Evolutionary conservation across 2,113 vertebrate species (phyloP), one percentile per base, ranked within the genome.

Genomic region (Pogonocichla stellata): DNA sequence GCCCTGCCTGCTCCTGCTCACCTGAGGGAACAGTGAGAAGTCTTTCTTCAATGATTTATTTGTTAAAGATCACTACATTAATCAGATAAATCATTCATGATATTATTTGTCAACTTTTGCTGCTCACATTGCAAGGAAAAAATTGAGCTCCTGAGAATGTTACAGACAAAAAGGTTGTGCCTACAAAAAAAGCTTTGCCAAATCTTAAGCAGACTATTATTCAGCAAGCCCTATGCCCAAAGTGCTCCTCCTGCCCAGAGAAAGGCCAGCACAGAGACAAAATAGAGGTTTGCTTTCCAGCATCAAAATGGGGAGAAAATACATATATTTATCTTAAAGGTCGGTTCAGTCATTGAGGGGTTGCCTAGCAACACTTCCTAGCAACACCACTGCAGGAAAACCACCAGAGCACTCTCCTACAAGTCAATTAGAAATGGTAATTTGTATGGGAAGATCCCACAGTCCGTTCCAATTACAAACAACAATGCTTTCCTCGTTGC

Each of bases 361-460:
- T 97, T 97, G 96, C 96, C 77, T 97, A 94, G 96, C 96, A 97
- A 97, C 96, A 95, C 61, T 96, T 93, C 96, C 95, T 96, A 97
- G 96, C 96, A 96, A 96, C 96, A 73, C 75, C 94, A 83, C 72
- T 71, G 92, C 90, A 86, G 95, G 80, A 93, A 93, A 93, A 54
- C 48, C 92, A 86, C 11, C 79, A 14, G 7, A 95, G 72, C 69
- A 60, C 93, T 88, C 92, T 60, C 64, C 94, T 94, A 83, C 93
- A 94, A 97, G 92, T 88, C 93, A 95, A 95, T 95, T 97, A 97
- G 94, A 94, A 96, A 96, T 96, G 90, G 94, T 95, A 96, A 97
- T 97, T 96, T 71, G 71, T 18, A 92, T 65, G 88, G 92, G 94
- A 96, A 90, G 88, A 95, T 81, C 82, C 92, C 88, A 90, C 72